Percentiles rank a stretch among this genome's conserved stretches.
Conservation (phyloP, 2,888 invertebrate species). For the Andricus curvator region DNA sequence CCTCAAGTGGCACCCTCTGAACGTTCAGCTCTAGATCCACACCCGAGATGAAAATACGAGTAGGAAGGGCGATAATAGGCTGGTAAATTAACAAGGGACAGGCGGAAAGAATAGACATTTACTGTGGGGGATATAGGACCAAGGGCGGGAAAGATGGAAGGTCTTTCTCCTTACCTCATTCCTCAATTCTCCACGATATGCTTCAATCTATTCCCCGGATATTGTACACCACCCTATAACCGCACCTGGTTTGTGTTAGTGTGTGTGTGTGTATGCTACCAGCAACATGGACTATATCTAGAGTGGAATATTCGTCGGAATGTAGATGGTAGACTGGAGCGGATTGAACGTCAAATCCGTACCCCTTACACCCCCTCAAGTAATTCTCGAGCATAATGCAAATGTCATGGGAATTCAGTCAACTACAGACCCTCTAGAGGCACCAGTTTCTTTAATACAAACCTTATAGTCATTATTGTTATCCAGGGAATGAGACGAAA, state of each 20-base stretch:
- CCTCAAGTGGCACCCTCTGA: conserved; percentile 9
- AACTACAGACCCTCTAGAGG: conserved; percentile 44
- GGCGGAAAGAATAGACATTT: conserved; percentile 2
- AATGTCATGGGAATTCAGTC: conserved; percentile 56
- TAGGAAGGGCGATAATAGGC: conserved; percentile 23
- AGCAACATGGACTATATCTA: conserved; percentile 41
- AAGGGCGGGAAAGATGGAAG: conserved; percentile 31
- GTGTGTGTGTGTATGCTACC: too few relatives aligned
- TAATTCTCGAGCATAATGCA: conserved; percentile 34
- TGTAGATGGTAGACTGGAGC: conserved; percentile 28
- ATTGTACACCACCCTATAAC: conserved; percentile 62
- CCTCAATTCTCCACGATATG: conserved; percentile 56
- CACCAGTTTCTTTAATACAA: background rate
- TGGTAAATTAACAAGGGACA: conserved; percentile 30
- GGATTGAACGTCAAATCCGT: conserved; percentile 30
- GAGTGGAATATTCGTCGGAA: conserved; percentile 1
- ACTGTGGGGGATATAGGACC: conserved; percentile 16
- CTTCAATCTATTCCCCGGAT: conserved; percentile 69
- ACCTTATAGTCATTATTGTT: too few relatives aligned
- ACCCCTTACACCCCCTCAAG: conserved; percentile 33
- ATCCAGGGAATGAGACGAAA: too few relatives aligned
- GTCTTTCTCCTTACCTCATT: conserved; percentile 48
- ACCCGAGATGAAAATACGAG: conserved; percentile 9
- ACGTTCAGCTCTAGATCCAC: background rate
- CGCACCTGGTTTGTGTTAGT: conserved; percentile 54